Evolutionary conservation across 2,797 vertebrate genomes (phyloP).

Genomic region (Lerista edwardsae): DNA sequence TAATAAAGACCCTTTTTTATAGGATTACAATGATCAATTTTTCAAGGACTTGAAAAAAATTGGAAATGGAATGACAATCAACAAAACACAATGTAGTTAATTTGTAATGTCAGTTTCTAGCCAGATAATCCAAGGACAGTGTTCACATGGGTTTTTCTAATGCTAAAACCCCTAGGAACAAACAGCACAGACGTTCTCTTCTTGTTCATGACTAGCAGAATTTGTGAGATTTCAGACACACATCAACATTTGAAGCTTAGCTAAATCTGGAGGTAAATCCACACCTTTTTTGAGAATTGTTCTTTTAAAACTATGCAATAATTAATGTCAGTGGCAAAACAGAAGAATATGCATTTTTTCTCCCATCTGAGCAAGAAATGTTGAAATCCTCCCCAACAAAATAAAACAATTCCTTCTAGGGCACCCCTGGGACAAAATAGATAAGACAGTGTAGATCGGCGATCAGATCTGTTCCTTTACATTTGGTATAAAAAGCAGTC

Average conservation of each 20-base stretch:
- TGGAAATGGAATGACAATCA: background rate
- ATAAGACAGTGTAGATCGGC: too few species aligned
- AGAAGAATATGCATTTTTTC: conserved; percentile 25
- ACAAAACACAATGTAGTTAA: conserved; percentile 37
- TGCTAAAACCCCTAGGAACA: conserved; percentile 4
- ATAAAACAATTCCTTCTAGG: too few species aligned
- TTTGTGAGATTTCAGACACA: background rate
- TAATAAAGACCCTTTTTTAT: conserved; percentile 63
- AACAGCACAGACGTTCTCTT: background rate
- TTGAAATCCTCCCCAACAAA: background rate
- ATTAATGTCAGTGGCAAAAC: background rate
- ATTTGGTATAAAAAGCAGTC: too few species aligned
- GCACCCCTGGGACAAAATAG: too few species aligned
- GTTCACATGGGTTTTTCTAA: conserved; percentile 9
- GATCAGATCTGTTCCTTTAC: too few species aligned
- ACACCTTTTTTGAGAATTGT: background rate
- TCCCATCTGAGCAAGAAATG: conserved; percentile 35
- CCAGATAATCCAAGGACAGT: conserved; percentile 30
- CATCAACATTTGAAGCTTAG: background rate
- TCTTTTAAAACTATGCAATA: background rate
- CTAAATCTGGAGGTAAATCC: background rate
- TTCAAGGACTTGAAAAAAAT: conserved; percentile 44
- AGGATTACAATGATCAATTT: conserved; percentile 59
- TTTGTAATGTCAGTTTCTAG: conserved; percentile 23
- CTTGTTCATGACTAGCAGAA: background rate